Base-by-base conservation (phyloP, 2,797 vertebrate species). In the Acropternis orthonyx region DNA sequence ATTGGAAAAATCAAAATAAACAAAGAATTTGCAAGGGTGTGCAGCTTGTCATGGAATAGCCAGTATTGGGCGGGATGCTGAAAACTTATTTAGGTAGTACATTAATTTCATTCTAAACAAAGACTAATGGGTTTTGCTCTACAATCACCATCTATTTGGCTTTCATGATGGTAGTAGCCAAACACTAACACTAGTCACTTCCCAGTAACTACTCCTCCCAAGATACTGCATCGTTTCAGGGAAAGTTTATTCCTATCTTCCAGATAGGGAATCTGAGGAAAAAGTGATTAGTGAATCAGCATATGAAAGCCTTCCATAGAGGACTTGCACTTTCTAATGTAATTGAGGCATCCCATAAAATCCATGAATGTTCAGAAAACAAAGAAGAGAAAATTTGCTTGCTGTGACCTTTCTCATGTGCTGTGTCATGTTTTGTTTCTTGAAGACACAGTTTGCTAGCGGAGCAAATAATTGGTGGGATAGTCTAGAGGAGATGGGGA, bases 281-380 rank as follows among this genome's bases (percentile, higher is more conserved):
- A 80, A 56, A 62, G 6, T 6, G 4, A 14, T 55, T 24, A 59
- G 46, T 34, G 34, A 68, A 46, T 43, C 17, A 79, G 34, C 27
- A 9, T 5, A 30, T 2, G 1, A 59, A 67, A 83, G 30, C 36
- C 19, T 86, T 67, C 17, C n/a, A 34, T 26, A 18, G 32, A 49
- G 36, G 15, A 75, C 7, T 24, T 79, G 46, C 8, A 5, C 30
- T 77, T 49, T 23, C 34, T 69, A 14, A 66, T 3, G 9, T 11
- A 52, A 30, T 34, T 6, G 12, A 80, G 62, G 10, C 51, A 54
- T 26, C 30, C 28, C 30, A 22, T 55, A 37, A n/a, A 74, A 66
- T 2, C 15, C 9, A 8, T 2, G 15, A 51, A 26, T 0, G 0
- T 54, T 69, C 34, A 44, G 39, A 14, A 32, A 52, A 67, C 34